These are phyloP conservation scores for Paracentrotus lividus DNA, from an alignment of 53 echinoderm and acorn worm genomes.

Conservation along the genomic window DNA sequence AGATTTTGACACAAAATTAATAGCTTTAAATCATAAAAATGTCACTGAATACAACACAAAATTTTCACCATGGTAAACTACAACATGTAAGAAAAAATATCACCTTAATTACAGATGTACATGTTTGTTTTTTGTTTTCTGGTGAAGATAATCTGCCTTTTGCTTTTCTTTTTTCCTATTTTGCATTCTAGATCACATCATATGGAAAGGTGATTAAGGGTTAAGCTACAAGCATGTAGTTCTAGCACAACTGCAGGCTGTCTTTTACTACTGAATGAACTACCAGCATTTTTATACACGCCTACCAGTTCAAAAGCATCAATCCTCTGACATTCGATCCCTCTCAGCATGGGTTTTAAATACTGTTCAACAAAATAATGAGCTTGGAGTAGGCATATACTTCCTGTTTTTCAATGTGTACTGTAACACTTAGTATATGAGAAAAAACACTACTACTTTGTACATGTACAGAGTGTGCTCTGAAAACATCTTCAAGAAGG, in stretches of 20 bases:
- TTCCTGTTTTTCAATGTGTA: conserved; percentile 34
- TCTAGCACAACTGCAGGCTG: neutral
- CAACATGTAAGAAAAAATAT: too few species aligned
- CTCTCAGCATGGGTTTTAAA: neutral
- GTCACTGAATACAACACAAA: too few species aligned
- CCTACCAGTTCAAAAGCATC: conserved; percentile 32
- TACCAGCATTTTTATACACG: neutral
- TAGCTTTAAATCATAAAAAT: too few species aligned
- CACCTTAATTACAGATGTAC: too few species aligned
- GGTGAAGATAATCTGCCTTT: too few species aligned
- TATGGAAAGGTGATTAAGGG: neutral
- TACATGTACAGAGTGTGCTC: neutral
- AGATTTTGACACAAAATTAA: too few species aligned
- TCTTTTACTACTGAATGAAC: neutral
- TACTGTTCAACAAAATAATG: neutral
- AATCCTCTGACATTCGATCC: neutral
- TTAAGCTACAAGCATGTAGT: neutral
- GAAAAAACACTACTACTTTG: neutral
- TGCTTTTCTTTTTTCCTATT: too few species aligned
- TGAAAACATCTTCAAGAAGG: neutral
- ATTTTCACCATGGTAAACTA: too few species aligned
- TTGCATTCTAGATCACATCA: too few species aligned
- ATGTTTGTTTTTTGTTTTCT: too few species aligned
- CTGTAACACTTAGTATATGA: neutral
- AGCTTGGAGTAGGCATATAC: neutral